Evolutionary conservation across 2,888 invertebrate species (phyloP).

Genomic region (Boloria selene): DNA sequence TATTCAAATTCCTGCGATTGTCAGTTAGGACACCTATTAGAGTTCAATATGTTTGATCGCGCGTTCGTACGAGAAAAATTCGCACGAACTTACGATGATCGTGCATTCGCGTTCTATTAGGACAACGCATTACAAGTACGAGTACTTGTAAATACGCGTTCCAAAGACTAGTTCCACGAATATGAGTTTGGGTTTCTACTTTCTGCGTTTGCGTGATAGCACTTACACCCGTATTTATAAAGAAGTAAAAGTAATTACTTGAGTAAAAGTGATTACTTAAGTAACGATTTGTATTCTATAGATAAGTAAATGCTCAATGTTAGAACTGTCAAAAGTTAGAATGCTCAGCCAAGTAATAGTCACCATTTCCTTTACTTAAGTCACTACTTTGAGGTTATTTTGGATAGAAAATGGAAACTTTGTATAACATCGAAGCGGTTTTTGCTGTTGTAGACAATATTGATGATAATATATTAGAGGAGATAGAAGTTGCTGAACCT

Average conservation of each 20-base stretch:
- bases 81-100: too few species aligned
- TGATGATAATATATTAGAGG: neutral
- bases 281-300: conserved; percentile 6
- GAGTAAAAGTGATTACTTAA: conserved; percentile 8
- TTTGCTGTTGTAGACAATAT: conserved; percentile 1
- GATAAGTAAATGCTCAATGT: conserved; percentile 6
- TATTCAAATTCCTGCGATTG: too few species aligned
- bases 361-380: conserved; percentile 13
- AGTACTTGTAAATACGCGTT: too few species aligned
- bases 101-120: too few species aligned
- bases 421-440: neutral
- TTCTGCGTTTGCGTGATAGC: too few species aligned
- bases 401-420: neutral
- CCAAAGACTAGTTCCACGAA: too few species aligned
- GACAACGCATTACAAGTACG: too few species aligned
- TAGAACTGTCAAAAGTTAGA: conserved; percentile 18
- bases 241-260: conserved; percentile 1
- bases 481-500: neutral
- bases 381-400: neutral
- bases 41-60: too few species aligned
- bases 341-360: conserved; percentile 12
- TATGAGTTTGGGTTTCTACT: too few species aligned
- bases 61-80: too few species aligned
- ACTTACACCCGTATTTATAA: too few species aligned
- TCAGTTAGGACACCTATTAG: too few species aligned